Evolutionary conservation across 2,888 invertebrate genomes (phyloP), one percentile per base, ranked within the genome.

Genomic region (Xylophagus ater): DNA sequence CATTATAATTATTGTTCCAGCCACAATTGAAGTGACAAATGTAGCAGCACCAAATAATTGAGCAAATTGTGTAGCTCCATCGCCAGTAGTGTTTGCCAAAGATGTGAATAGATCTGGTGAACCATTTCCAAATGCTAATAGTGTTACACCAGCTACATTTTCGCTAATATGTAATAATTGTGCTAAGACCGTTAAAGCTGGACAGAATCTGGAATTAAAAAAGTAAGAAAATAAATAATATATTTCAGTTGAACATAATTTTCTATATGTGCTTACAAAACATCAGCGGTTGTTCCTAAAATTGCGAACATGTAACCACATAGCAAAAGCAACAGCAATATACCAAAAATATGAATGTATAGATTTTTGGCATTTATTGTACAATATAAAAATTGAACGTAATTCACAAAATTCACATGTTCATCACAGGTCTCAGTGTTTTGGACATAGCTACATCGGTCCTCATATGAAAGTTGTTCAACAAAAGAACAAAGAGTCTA

Each of bases 61-160:
- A n/a, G 60, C 54, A 51, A 60, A 65, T 51, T 65, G 63, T 33
- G 61, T 52, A 28, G 62, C 57, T 17, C 55, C 56, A 20, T 60
- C 56, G 4, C 54, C 59, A 18, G 69, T 65, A 6, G 68, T 67
- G 2, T 51, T 42, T 2, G 52, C 73, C 14, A 79, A 56, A 10
- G 74, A 69, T 9, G 76, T 72, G 51, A 80, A 78, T 37, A 81
- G 68, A 56, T 81, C 80, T 4, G 80, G 76, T 1, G 78, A 73
- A 28, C 78, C 78, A 54, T 81, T 81, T 14, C 79, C 80, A 54
- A 80, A 75, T 1, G 79, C 78, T 49, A 81, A 55, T 48, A 80
- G 67, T n/a, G 78, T 79, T 7, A 78, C 76, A 3, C 80, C 80
- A 7, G 73, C 72, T 21, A 73, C 62, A 49, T 65, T 71, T 46